Evolutionary conservation across 1,140 invertebrate species (phyloP), one percentile per base, ranked within the genome.

Genomic region (Hyposmocoma kahamanoa): DNA sequence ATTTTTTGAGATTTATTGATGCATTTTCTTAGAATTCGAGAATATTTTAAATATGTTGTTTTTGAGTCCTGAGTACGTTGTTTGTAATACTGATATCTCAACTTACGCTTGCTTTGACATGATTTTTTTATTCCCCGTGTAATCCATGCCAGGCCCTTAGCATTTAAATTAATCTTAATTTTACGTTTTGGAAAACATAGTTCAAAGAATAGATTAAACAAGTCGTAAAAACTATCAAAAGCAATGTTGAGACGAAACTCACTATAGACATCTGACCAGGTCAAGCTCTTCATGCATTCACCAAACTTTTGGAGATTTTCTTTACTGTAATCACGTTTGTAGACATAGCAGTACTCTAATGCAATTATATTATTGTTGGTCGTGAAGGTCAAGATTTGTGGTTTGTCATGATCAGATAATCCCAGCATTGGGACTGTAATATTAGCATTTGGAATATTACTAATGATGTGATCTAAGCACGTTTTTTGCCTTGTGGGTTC

Each of bases 141-240:
- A 24, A 47, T 17, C 46, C 34, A 47, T 18, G 8, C 17, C 2
- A 18, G 30, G 11, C 21, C 8, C 8, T n/a, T 5, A 11, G 8
- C 11, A n/a, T 47, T 42, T 42, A 36, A 30, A 21, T 46, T 47
- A 20, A 42, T 15, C 36, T 45, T 55, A 11, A 52, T 36, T 21
- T n/a, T 32, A 38, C 46, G 44, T 41, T 30, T 38, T 9, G 56
- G 60, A 51, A 62, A 62, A 42, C 60, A 62, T 15, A 62, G 43
- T 1, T 62, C 56, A 22, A 52, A 62, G 5, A 62, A 42, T 20
- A 62, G 30, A 17, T 22, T 44, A 30, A 56, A 48, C 2, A 34
- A n/a, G 3, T 62, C 47, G 18, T 59, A 28, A 51, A 62, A 59
- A 5, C 39, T 24, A 10, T 44, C 22, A 58, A 58, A 62, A 17